These are phyloP conservation scores for Phalloptychus januarius DNA, from an alignment of 2,797 vertebrate genomes.

Conservation along the genomic window DNA sequence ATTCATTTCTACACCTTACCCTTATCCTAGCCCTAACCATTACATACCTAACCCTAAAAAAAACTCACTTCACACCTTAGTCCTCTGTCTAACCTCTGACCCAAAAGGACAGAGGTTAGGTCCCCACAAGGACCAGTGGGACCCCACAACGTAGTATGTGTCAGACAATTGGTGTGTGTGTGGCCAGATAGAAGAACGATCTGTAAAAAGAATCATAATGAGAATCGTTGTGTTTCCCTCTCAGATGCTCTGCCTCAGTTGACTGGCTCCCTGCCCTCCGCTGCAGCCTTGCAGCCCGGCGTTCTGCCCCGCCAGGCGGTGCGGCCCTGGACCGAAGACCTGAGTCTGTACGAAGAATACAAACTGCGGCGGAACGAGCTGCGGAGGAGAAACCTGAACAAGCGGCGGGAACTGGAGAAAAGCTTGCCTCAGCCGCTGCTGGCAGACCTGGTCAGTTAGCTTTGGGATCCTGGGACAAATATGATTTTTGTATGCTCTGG, in stretches of 20 bases:
- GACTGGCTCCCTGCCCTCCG: conserved; percentile 7
- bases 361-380: conserved; percentile 78
- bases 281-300: conserved; percentile 24
- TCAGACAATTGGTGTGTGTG: too few species aligned
- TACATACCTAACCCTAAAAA: too few species aligned
- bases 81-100: too few species aligned
- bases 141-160: too few species aligned
- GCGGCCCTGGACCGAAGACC: conserved; percentile 75
- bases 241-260: conserved; percentile 44
- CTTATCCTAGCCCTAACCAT: too few species aligned
- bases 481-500: neutral
- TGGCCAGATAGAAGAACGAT: too few species aligned
- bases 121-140: too few species aligned
- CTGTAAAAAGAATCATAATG: neutral
- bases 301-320: conserved; percentile 43
- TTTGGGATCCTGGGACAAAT: neutral
- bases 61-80: too few species aligned
- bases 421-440: conserved; percentile 82
- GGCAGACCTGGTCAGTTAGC: conserved; percentile 70
- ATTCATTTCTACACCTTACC: too few species aligned
- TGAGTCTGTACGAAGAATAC: conserved; percentile 80
- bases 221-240: neutral
- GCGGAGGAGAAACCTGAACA: conserved; percentile 68
- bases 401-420: conserved; percentile 80
- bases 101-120: too few species aligned